Conservation (phyloP, 2,797 vertebrate genomes). For the Erethizon dorsatum region DNA sequence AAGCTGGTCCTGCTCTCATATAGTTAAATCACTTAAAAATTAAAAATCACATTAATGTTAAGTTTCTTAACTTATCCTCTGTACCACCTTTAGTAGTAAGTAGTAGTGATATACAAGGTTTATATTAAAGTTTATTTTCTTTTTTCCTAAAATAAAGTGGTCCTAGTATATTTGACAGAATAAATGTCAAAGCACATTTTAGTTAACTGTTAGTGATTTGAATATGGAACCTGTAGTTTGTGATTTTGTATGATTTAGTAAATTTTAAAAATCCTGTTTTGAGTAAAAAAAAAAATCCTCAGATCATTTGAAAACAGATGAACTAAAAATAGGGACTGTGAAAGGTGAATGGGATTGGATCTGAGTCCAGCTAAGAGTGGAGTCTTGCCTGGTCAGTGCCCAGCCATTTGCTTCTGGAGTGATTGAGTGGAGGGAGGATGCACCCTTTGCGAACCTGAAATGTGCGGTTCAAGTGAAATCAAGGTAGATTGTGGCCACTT, state of each 20-base stretch:
- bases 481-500: background rate
- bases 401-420: background rate
- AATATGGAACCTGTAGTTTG: slow-evolving; percentile 17
- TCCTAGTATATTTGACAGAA: background rate
- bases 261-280: background rate
- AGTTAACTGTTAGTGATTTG: slow-evolving; percentile 59
- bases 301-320: slow-evolving; percentile 62
- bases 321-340: slow-evolving; percentile 64
- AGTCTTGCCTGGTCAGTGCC: slow-evolving; percentile 27
- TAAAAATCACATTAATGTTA: slow-evolving; percentile 50
- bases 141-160: slow-evolving; percentile 6
- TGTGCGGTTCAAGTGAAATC: slow-evolving; percentile 35
- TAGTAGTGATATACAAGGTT: slow-evolving; percentile 54
- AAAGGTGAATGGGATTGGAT: slow-evolving; percentile 13
- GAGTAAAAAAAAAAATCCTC: slow-evolving; percentile 23
- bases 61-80: background rate
- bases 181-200: slow-evolving; percentile 57
- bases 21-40: slow-evolving; percentile 37
- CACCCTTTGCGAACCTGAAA: background rate
- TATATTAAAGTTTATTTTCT: slow-evolving; percentile 50
- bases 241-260: slow-evolving; percentile 42
- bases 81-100: background rate
- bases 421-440: background rate
- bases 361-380: background rate
- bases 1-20: background rate